These are phyloP conservation scores for Hypomesus transpacificus DNA, from an alignment of 2,113 vertebrate species.

Conservation along the genomic window DNA sequence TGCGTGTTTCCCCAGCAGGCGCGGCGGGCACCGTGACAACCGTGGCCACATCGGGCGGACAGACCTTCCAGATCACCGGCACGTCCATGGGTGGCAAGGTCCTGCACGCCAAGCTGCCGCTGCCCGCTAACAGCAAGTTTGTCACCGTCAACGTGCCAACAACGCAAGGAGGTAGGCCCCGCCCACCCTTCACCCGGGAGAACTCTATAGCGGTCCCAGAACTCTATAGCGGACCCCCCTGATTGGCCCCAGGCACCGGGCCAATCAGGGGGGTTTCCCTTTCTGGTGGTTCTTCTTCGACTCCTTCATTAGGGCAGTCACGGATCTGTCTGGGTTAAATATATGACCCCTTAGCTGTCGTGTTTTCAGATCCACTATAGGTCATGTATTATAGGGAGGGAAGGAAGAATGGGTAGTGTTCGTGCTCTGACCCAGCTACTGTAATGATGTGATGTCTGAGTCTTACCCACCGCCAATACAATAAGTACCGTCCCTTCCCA, in stretches of 20 bases:
- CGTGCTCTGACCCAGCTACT: not conserved
- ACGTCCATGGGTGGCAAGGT: constrained; percentile 91
- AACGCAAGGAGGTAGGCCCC: constrained; percentile 89
- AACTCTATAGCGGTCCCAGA: not conserved
- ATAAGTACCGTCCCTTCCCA: not conserved
- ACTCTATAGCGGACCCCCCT: too few relatives aligned
- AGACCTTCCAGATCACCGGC: constrained; percentile 96
- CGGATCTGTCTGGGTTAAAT: too few relatives aligned
- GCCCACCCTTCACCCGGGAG: not conserved
- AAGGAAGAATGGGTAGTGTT: too few relatives aligned
- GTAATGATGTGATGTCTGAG: not conserved
- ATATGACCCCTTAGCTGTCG: too few relatives aligned
- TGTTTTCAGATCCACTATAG: too few relatives aligned
- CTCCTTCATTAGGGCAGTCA: too few relatives aligned
- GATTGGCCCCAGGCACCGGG: not conserved
- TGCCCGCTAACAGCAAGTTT: constrained; percentile 99
- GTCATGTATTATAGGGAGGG: too few relatives aligned
- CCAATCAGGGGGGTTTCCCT: not conserved
- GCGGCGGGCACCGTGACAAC: constrained; percentile 81
- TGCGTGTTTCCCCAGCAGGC: constrained; percentile 76
- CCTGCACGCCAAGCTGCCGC: constrained; percentile 92
- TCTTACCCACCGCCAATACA: not conserved
- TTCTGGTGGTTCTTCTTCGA: too few relatives aligned
- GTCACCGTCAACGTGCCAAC: constrained; percentile 96
- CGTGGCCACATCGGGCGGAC: constrained; percentile 82